Evolutionary conservation across 2,888 invertebrate genomes (phyloP), one percentile per base, ranked within the genome.

Genomic region (Clepsis dumicolana): DNA sequence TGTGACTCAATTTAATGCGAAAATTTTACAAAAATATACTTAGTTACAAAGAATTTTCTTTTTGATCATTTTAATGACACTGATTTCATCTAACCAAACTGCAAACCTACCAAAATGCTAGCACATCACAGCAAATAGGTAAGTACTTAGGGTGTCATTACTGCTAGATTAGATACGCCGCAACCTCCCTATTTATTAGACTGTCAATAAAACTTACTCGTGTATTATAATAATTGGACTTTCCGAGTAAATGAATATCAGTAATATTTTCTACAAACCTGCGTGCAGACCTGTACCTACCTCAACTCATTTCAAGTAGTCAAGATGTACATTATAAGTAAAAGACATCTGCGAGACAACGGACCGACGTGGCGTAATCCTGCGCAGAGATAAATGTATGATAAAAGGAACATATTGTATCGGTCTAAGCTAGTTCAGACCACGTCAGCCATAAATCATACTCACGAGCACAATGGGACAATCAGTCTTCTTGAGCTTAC

Each of bases 271-370:
- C 7, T 44, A 38, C 29, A 18, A 56, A 67, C 48, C 41, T 63
- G 67, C 50, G 56, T 56, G 44, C 54, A 35, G 38, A 27, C 44
- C 50, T 67, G 62, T 66, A 32, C 48, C 25, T 32, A 56, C 21
- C 48, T 54, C 35, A 56, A 54, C 38, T 41, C 50, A 56, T 77
- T 77, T 80, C 79, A 79, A 81, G 82, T 79, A 80, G 78, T 79
- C 57, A 66, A 70, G 78, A 76, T 79, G 74, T 85, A 86, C 84
- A 84, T 84, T 85, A 85, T 82, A 81, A 77, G 74, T 77, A 85
- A 85, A 84, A 82, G 83, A 83, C 82, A 78, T 80, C 77, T 63
- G 53, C 70, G 72, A 75, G 78, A 77, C 80, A 74, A 69, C 71
- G 68, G 70, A 69, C 72, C 72, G 75, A 66, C 76, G 75, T 74